Evolutionary conservation across 2,113 vertebrate species (phyloP).

Genomic region (Rhynchomys soricoides): DNA sequence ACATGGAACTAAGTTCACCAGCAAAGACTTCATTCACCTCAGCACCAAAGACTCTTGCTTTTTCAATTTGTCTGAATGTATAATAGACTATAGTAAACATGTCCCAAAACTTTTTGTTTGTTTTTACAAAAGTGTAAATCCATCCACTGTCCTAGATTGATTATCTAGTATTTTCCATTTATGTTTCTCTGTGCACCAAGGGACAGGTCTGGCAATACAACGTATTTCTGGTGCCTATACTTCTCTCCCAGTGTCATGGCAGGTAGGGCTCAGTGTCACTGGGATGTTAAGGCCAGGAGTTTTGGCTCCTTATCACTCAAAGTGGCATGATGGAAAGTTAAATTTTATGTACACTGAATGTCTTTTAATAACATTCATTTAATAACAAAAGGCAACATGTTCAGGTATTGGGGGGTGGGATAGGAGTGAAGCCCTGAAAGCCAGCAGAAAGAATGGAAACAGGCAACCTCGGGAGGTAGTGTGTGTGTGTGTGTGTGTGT

Average conservation of each 20-base stretch:
- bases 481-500: too few relatives aligned
- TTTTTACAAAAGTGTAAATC: background rate
- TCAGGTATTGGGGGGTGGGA: too few relatives aligned
- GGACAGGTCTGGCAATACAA: background rate
- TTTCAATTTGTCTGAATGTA: background rate
- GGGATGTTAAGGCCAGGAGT: background rate
- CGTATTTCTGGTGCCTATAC: too few relatives aligned
- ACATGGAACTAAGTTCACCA: background rate
- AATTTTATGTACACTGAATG: background rate
- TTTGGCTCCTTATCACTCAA: background rate
- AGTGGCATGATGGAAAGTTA: background rate
- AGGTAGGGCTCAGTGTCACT: background rate
- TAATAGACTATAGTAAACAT: background rate
- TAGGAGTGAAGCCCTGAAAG: too few relatives aligned
- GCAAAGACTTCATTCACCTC: background rate
- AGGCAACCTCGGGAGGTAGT: too few relatives aligned
- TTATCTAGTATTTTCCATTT: background rate
- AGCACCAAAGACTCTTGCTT: background rate
- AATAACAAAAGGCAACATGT: too few relatives aligned
- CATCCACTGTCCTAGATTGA: too few relatives aligned
- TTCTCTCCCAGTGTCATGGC: background rate
- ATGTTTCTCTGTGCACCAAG: background rate
- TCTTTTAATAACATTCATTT: background rate
- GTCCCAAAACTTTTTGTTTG: background rate
- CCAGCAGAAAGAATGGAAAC: too few relatives aligned